Evolutionary conservation across 2,888 invertebrate species (phyloP).

Genomic region (Drosophila infuscata): DNA sequence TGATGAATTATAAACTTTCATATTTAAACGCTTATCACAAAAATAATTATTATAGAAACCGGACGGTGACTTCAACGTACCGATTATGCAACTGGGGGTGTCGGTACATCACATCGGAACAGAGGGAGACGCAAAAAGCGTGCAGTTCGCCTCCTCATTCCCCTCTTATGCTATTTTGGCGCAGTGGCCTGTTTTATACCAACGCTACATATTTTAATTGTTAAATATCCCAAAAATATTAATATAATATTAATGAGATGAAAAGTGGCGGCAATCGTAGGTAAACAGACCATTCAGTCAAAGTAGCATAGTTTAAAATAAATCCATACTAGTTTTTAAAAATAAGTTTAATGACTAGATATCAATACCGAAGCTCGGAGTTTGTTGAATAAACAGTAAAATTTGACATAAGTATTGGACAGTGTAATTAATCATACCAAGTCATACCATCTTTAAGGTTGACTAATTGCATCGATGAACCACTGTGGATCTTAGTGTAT

Average conservation of each 20-base stretch:
- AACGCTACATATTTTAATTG: slow-evolving; percentile 77
- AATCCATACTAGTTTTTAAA: neutral
- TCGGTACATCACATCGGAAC: slow-evolving; percentile 85
- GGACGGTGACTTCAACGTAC: slow-evolving; percentile 60
- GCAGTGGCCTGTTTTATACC: slow-evolving; percentile 76
- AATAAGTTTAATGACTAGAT: neutral
- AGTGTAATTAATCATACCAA: neutral
- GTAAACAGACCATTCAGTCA: neutral
- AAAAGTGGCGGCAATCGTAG: no score
- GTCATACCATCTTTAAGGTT: neutral
- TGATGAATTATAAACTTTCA: neutral
- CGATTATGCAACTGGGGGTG: slow-evolving; percentile 84
- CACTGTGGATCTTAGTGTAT: neutral
- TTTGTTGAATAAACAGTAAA: neutral
- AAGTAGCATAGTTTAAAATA: neutral
- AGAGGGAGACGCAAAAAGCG: slow-evolving; percentile 74
- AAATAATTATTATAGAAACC: slow-evolving; percentile 39
- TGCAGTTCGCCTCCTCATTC: no score
- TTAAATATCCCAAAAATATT: neutral
- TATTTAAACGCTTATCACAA: neutral
- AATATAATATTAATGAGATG: no score
- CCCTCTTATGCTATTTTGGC: no score
- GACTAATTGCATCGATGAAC: neutral
- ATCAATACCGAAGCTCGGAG: neutral
- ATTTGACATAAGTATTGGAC: neutral